Evolutionary conservation across 1,140 invertebrate genomes (phyloP).

Genomic region (Hetaerina americana): DNA sequence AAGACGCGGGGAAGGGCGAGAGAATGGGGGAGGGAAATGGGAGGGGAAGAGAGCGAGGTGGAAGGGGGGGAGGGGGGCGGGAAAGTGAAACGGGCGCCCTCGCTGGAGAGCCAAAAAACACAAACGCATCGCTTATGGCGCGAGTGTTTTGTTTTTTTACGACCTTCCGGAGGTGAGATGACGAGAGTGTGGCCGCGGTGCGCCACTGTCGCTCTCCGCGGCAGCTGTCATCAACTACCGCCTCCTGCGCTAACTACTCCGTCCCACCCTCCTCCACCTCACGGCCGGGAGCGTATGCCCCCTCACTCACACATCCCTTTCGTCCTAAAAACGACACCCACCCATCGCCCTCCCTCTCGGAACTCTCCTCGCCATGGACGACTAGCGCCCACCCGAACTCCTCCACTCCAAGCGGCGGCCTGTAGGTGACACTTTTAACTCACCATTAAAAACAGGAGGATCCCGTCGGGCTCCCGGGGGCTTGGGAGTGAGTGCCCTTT

Average conservation of each 20-base stretch:
- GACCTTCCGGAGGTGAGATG: not conserved
- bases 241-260: not conserved
- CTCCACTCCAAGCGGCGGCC: not conserved
- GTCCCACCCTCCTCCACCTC: not conserved
- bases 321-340: too few relatives aligned
- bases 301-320: not conserved
- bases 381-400: not conserved
- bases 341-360: too few relatives aligned
- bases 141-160: not conserved
- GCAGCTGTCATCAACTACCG: not conserved
- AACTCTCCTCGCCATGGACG: too few relatives aligned
- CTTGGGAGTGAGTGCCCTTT: not conserved
- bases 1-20: not conserved
- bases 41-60: not conserved
- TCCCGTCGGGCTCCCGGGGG: not conserved
- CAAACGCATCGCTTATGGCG: not conserved
- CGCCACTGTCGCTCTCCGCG: not conserved
- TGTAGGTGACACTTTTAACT: not conserved
- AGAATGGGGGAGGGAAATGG: not conserved
- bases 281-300: not conserved
- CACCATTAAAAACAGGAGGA: not conserved
- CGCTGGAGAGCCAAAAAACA: not conserved
- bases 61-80: not conserved
- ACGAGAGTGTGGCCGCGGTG: not conserved
- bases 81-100: not conserved